These are phyloP conservation scores for Eilema griseolum DNA, from an alignment of 2,888 invertebrate genomes.

Conservation along the genomic window DNA sequence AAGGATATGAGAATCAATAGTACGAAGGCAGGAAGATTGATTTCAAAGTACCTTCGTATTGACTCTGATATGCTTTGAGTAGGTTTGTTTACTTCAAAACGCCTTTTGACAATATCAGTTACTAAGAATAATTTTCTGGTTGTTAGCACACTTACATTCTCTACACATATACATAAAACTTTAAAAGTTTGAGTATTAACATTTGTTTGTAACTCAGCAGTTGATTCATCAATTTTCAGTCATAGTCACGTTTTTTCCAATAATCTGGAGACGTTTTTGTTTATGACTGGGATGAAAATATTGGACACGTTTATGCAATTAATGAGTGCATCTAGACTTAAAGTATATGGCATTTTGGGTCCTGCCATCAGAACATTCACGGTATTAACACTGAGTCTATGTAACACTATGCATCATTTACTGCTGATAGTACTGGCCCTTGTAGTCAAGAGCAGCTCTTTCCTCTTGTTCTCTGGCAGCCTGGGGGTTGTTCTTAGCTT, in stretches of 20 bases:
- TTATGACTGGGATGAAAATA: slow-evolving; percentile 32
- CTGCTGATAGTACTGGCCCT: slow-evolving; percentile 88
- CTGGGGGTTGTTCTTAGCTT: slow-evolving; percentile 85
- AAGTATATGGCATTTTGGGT: slow-evolving; percentile 52
- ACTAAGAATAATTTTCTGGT: slow-evolving; percentile 13
- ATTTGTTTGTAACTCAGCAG: slow-evolving; percentile 27
- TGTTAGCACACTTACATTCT: slow-evolving; percentile 5
- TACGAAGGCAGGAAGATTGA: slow-evolving; percentile 5
- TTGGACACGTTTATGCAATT: slow-evolving; percentile 25
- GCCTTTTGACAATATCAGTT: slow-evolving; percentile 24
- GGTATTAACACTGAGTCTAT: slow-evolving; percentile 49
- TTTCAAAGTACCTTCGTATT: slow-evolving; percentile 10
- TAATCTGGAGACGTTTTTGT: slow-evolving; percentile 28
- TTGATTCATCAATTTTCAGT: slow-evolving; percentile 30
- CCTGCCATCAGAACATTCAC: slow-evolving; percentile 55
- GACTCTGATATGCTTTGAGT: slow-evolving; percentile 15
- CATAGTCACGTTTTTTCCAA: slow-evolving; percentile 34
- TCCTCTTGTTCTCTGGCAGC: slow-evolving; percentile 78
- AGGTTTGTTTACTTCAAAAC: background rate
- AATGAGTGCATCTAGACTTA: slow-evolving; percentile 42
- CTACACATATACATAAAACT: slow-evolving; percentile 21
- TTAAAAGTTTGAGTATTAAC: slow-evolving; percentile 53
- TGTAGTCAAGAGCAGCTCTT: slow-evolving; percentile 86
- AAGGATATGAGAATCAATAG: slow-evolving; percentile 18
- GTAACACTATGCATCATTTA: slow-evolving; percentile 50